Base-by-base conservation (phyloP, 2,113 vertebrate genomes). In the Stegastes partitus region DNA sequence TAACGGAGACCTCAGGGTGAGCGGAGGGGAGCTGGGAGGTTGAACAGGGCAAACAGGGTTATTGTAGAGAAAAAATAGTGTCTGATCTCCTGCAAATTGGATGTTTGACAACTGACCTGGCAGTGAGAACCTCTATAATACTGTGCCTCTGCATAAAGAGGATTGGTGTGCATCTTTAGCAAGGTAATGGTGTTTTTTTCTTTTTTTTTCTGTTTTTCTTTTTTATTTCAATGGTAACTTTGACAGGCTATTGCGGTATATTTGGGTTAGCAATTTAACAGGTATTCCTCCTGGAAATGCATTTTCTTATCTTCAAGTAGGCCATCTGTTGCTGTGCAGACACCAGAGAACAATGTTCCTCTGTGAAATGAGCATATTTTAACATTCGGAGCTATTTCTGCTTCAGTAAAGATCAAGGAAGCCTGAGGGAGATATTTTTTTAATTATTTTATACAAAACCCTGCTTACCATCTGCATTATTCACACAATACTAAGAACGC, bases 1-100 rank as follows among this genome's bases (percentile, higher is more conserved):
- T 82, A 99, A 99, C 2, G 98, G 98, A 1, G 98, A 99, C 91
- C 96, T 99, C 87, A 94, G 98, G 96, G 98, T 99, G 93, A 94
- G 96, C 49, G 50, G 58, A 11, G 12, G 51, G 69, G 65, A 54
- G 23, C 0, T 44, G 10, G 49, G 80, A 34, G 45, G 54, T n/a
- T 72, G 16, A 71, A 45, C 16, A 34, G 58, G 62, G 25, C 31
- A 51, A 56, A 26, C 23, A 7, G 50, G 21, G 22, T 56, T 47
- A 39, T 79, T 87, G 63, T 37, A 37, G 45, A 70, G 16, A 45
- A 56, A 42, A 21, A 69, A 31, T 42, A 25, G 39, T 23, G 11
- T 59, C 47, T 74, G 62, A 78, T 76, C 44, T 62, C 19, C 55
- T 58, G 39, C 56, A 45, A 68, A 25, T 63, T 25, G 21, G 42